Percentiles rank a stretch among this genome's conserved stretches.
phyloP scores from a whole-genome alignment of 2,113 vertebrate species.

The Pteronura brasiliensis region DNA sequence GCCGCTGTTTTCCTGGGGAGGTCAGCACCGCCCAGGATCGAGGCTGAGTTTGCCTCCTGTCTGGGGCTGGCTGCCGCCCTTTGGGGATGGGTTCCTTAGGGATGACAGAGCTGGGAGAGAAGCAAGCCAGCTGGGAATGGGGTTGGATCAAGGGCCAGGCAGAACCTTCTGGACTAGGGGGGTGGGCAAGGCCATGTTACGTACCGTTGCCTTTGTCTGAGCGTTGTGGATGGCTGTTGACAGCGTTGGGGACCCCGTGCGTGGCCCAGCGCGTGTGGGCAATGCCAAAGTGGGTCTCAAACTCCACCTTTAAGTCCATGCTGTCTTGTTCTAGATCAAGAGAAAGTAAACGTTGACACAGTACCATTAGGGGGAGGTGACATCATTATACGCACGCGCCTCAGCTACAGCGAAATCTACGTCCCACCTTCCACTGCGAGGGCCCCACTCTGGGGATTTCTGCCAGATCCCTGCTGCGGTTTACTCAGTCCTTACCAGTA shows the following conservation, averaged over 20 bases:
- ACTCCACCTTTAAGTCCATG: slow-evolving; percentile 89
- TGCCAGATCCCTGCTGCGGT: fast-evolving
- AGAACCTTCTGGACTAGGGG: not conserved
- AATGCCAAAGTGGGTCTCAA: slow-evolving; percentile 93
- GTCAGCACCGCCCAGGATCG: not conserved
- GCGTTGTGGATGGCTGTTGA: slow-evolving; percentile 96
- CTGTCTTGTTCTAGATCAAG: slow-evolving; percentile 88
- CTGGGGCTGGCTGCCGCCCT: not conserved
- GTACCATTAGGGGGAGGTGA: not conserved
- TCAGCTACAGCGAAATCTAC: too few relatives aligned
- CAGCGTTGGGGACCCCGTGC: slow-evolving; percentile 91
- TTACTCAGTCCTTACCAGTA: not conserved
- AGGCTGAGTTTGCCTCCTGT: not conserved
- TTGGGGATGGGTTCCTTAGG: not conserved
- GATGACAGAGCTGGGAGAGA: not conserved
- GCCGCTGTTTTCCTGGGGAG: not conserved
- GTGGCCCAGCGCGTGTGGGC: slow-evolving; percentile 99
- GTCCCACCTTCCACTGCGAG: fast-evolving
- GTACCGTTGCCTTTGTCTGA: slow-evolving; percentile 95
- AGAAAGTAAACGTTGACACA: not conserved
- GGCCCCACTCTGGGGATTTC: not conserved
- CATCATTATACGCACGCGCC: fast-evolving
- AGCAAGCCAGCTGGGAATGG: not conserved
- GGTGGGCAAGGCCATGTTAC: not conserved
- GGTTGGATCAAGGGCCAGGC: not conserved